phyloP scores from a whole-genome alignment of 2,113 vertebrate genomes.

The Oreocharis arfaki region DNA sequence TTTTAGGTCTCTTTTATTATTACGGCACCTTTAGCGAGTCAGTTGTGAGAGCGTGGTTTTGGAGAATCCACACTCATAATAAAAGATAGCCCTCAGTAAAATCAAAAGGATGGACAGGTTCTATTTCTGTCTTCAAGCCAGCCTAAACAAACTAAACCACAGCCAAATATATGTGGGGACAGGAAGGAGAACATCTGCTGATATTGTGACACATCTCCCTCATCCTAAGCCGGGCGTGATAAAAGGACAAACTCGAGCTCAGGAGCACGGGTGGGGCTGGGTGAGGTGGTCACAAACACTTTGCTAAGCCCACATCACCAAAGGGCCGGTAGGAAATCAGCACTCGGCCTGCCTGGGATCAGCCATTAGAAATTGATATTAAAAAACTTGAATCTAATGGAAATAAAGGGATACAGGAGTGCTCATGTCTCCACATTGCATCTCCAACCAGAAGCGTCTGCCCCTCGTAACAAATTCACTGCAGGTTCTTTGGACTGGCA shows the following conservation, averaged over 20 bases:
- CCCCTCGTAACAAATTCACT: background rate
- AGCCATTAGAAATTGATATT: background rate
- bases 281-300: background rate
- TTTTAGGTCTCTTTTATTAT: background rate
- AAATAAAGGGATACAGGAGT: background rate
- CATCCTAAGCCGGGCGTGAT: accelerated
- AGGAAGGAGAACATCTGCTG: background rate
- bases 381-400: background rate
- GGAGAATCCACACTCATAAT: background rate
- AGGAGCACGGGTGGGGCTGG: background rate
- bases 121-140: background rate
- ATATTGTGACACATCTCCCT: background rate
- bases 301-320: accelerated
- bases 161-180: background rate
- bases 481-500: background rate
- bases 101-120: background rate
- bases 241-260: background rate
- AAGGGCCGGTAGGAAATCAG: background rate
- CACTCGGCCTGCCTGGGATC: background rate
- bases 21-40: background rate
- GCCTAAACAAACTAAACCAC: background rate
- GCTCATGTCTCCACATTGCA: background rate
- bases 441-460: background rate
- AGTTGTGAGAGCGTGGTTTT: background rate
- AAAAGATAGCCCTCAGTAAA: background rate